Evolutionary conservation across 2,888 invertebrate species (phyloP), one percentile per base, ranked within the genome.

Genomic region (Ophion costatus): DNA sequence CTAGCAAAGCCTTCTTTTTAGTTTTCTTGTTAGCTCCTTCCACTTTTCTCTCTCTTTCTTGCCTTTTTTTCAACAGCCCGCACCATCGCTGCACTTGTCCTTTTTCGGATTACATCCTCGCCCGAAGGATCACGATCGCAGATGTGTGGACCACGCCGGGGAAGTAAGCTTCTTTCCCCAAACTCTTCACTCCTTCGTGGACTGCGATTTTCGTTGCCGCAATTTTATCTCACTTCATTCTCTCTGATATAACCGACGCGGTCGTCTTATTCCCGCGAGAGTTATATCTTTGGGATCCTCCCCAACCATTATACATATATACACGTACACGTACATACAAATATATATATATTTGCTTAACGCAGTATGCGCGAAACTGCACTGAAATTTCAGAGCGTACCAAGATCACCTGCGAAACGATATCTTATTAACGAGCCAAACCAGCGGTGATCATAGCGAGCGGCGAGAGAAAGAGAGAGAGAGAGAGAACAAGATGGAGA

Each of bases 1-100:
- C 83, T 84, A 69, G 86, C 83, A 87, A 81, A 83, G 69, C 56
- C 74, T 77, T 74, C 57, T 69, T 70, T 63, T 69, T 17, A 10
- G 38, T 64, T 22, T 59, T 38, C 61, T 59, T 73, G 51, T 14
- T 51, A 17, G 11, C 4, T 51, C 17, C 17, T 51, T 51, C 51
- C 51, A 51, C 4, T 3, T 14, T 17, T 42, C n/a, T 42, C 9
- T 5, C 61, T 82, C 70, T 42, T 51, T 29, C 42, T 14, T 20
- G 45, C 17, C 6, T 42, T 61, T 73, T 73, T 73, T 73, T 24
- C 17, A 73, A 73, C 73, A 42, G 17, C 4, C 59, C 22, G 38
- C 33, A 38, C 42, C 59, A 42, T 33, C 59, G 61, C 22, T 17
- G 14, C 14, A 42, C 59, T 73, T 71, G 24, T 38, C 10, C 9